These are phyloP conservation scores for Cecidostiba fungosa DNA, from an alignment of 2,888 invertebrate genomes.

Conservation along the genomic window DNA sequence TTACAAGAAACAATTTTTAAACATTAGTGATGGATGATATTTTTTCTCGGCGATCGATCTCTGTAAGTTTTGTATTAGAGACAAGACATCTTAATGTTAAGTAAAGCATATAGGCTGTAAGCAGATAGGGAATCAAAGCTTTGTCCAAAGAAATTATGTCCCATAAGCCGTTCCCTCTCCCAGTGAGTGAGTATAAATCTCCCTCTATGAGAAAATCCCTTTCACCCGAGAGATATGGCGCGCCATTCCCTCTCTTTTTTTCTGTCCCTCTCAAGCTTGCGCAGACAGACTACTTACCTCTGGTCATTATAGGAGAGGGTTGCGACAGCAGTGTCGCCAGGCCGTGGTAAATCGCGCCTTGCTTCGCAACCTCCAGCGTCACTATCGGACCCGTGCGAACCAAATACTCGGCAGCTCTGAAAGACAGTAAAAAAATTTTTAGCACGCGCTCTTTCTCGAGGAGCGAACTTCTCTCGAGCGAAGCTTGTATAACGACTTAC, in stretches of 20 bases:
- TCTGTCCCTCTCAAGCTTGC: background rate
- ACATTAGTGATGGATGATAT: background rate
- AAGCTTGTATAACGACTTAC: constrained; percentile 75
- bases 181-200: constrained; percentile 39
- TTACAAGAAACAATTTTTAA: background rate
- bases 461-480: background rate
- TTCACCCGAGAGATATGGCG: background rate
- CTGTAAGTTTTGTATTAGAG: constrained; percentile 41
- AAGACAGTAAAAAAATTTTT: constrained; percentile 44
- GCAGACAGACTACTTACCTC: constrained; percentile 83
- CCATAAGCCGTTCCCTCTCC: constrained; percentile 7
- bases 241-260: background rate
- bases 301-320: constrained; percentile 90
- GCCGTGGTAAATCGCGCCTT: constrained; percentile 98
- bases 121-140: constrained; percentile 46
- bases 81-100: constrained; percentile 16
- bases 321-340: constrained; percentile 95
- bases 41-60: constrained; percentile 30
- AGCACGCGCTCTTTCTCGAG: constrained; percentile 23
- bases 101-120: constrained; percentile 42
- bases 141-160: constrained; percentile 22
- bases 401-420: constrained; percentile 96
- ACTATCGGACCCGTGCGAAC: constrained; percentile 97
- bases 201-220: constrained; percentile 29
- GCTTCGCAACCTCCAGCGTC: constrained; percentile 97